Evolutionary conservation across 2,888 invertebrate species (phyloP).

Genomic region (Phrixothrix hirtus): DNA sequence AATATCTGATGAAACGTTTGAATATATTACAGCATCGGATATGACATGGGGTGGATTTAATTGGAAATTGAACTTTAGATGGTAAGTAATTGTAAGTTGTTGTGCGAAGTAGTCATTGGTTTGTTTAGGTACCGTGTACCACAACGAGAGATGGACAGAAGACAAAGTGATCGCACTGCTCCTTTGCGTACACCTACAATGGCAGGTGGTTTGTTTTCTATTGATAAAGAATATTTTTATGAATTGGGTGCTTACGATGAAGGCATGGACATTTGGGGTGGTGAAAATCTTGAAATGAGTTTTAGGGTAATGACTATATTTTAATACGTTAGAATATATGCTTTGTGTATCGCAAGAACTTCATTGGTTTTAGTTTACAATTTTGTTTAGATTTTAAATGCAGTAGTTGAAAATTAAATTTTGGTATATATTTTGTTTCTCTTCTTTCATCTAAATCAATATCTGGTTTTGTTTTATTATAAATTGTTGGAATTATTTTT

Average conservation of each 20-base stretch:
- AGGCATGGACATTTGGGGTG: slow-evolving; percentile 99
- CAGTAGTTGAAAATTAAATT: too few species aligned
- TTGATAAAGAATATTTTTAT: slow-evolving; percentile 95
- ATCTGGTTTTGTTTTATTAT: too few species aligned
- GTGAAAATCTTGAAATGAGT: slow-evolving; percentile 94
- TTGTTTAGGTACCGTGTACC: slow-evolving; percentile 95
- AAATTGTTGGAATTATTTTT: too few species aligned
- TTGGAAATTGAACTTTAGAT: slow-evolving; percentile 99
- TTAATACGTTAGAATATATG: too few species aligned
- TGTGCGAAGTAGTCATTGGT: too few species aligned
- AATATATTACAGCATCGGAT: slow-evolving; percentile 97
- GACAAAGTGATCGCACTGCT: slow-evolving; percentile 89
- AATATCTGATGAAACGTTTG: slow-evolving; percentile 97
- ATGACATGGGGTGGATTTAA: slow-evolving; percentile 99
- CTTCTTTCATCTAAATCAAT: too few species aligned
- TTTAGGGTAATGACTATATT: slow-evolving; percentile 90
- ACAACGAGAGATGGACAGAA: slow-evolving; percentile 91
- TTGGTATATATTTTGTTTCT: too few species aligned
- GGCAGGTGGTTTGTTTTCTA: slow-evolving; percentile 96
- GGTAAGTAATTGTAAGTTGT: slow-evolving; percentile 64
- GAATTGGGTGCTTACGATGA: slow-evolving; percentile 97
- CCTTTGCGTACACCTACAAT: slow-evolving; percentile 96
- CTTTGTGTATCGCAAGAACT: too few species aligned
- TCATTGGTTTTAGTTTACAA: too few species aligned
- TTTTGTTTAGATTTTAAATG: too few species aligned